phyloP scores from a whole-genome alignment of 2,888 invertebrate species.

The Crepidodera aurea region DNA sequence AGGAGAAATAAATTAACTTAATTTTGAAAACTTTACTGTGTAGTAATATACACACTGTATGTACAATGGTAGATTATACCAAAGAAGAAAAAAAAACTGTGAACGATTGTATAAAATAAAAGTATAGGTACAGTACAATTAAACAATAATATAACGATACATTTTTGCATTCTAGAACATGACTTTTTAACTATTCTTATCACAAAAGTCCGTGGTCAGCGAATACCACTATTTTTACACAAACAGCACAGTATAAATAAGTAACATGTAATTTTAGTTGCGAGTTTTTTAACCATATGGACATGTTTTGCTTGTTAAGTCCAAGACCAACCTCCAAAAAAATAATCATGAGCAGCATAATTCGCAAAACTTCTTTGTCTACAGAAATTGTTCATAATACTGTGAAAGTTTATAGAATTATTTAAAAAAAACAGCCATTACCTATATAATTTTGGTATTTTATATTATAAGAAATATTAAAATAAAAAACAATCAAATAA shows the following conservation, averaged over 20 bases:
- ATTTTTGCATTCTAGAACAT: constrained; percentile 60
- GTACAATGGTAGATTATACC: constrained; percentile 59
- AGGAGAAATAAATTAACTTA: constrained; percentile 54
- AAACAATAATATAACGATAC: constrained; percentile 62
- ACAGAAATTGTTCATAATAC: no score
- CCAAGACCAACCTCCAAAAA: not conserved
- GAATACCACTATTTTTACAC: constrained; percentile 53
- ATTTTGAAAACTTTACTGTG: constrained; percentile 58
- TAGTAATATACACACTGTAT: constrained; percentile 60
- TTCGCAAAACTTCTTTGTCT: no score
- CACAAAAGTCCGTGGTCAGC: constrained; percentile 61
- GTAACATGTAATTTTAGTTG: constrained; percentile 61
- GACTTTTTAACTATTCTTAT: constrained; percentile 61
- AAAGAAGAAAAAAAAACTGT: constrained; percentile 55
- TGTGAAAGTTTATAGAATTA: no score
- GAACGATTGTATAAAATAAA: constrained; percentile 62
- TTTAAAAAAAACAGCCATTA: no score
- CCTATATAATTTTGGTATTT: no score
- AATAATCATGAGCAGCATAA: no score
- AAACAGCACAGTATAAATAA: constrained; percentile 63
- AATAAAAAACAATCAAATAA: no score
- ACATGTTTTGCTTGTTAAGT: constrained; percentile 54
- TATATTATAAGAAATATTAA: no score
- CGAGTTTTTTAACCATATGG: constrained; percentile 58
- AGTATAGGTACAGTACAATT: constrained; percentile 61